Evolutionary conservation across 1,140 invertebrate species (phyloP).

Genomic region (Meloidogyne exigua): DNA sequence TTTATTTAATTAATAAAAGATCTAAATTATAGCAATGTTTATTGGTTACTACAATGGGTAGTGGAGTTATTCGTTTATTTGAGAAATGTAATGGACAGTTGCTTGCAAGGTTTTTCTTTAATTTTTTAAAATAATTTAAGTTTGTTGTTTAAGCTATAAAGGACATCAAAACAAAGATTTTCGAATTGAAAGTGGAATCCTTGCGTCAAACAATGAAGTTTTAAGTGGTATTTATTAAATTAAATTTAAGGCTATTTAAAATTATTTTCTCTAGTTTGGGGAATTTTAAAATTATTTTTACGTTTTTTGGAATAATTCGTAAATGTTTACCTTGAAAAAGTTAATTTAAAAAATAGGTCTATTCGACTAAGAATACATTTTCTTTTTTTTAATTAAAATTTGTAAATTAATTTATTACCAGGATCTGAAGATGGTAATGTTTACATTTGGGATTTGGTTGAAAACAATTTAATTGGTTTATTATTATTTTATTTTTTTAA

Average conservation of each 20-base stretch:
- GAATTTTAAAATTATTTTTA: no score
- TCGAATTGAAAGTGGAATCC: conserved; percentile 42
- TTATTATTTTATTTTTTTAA: not conserved
- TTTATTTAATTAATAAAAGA: not conserved
- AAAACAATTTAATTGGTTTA: conserved; percentile 29
- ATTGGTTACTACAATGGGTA: conserved; percentile 36
- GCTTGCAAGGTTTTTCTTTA: conserved; percentile 41
- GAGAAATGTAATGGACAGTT: conserved; percentile 44
- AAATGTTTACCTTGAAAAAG: no score
- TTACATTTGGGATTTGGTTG: conserved; percentile 44
- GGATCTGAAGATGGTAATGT: conserved; percentile 41
- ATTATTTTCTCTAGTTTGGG: no score
- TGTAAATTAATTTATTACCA: not conserved
- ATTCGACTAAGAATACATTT: no score
- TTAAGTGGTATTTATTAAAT: conserved; percentile 23
- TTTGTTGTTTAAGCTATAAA: conserved; percentile 31
- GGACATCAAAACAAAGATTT: conserved; percentile 42
- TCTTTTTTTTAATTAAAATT: no score
- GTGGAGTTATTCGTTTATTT: conserved; percentile 31
- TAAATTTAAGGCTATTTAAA: no score
- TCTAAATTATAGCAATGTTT: conserved; percentile 32
- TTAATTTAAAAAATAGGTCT: no score
- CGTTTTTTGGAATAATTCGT: no score
- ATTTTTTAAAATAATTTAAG: not conserved
- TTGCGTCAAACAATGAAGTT: conserved; percentile 43